Percentiles rank a stretch among this genome's conserved stretches.
Evolutionary conservation across 2,113 vertebrate genomes (phyloP).

Genomic region (Muscicapa adusta): DNA sequence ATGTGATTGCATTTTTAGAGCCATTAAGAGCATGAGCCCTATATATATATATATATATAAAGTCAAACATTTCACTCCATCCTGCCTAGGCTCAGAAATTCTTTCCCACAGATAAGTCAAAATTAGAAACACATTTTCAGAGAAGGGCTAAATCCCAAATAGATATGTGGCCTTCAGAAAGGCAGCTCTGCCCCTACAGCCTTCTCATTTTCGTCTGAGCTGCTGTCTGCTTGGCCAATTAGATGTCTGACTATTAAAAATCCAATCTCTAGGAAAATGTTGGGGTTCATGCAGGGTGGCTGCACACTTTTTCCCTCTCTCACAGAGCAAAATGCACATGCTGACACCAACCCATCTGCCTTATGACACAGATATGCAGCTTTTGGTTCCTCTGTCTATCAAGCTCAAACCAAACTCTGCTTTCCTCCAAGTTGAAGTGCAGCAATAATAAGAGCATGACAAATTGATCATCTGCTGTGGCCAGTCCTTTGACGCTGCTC

Average conservation of each 20-base stretch:
- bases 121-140: conserved; percentile 46
- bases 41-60: not conserved
- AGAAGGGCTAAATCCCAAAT: not conserved
- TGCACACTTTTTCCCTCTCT: not conserved
- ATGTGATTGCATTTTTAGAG: not conserved
- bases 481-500: not conserved
- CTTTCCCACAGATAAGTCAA: not conserved
- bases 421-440: not conserved
- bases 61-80: not conserved
- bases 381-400: not conserved
- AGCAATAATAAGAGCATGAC: not conserved
- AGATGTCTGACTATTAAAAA: conserved; percentile 20
- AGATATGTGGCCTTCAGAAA: not conserved
- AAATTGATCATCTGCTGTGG: conserved; percentile 37
- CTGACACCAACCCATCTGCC: not conserved
- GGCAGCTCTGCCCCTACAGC: not conserved
- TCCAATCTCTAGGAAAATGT: not conserved
- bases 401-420: not conserved
- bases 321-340: fast-evolving
- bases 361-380: not conserved
- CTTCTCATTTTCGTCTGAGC: not conserved
- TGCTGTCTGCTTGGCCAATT: not conserved
- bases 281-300: not conserved
- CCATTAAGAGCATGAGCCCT: not conserved
- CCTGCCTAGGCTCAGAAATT: not conserved